Evolutionary conservation across 2,888 invertebrate species (phyloP).

Genomic region (Calliphora vomitoria): DNA sequence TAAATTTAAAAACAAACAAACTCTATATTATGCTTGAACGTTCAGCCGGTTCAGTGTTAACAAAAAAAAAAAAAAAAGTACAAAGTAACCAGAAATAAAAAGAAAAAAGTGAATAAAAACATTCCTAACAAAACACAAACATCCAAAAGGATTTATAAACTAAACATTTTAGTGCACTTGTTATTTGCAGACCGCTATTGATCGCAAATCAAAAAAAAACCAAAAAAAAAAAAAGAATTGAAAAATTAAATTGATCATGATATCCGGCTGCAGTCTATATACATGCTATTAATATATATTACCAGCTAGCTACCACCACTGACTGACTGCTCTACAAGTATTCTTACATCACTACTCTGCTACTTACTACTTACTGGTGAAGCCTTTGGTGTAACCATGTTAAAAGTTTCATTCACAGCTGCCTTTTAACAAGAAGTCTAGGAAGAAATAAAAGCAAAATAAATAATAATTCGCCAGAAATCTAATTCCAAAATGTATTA

Average conservation of each 20-base stretch:
- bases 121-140: constrained; percentile 30
- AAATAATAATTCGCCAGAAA: constrained; percentile 56
- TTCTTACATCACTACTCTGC: not conserved
- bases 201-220: constrained; percentile 18
- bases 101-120: constrained; percentile 19
- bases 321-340: constrained; percentile 11
- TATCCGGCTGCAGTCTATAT: constrained; percentile 68
- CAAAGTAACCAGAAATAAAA: constrained; percentile 27
- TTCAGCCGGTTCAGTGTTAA: not conserved
- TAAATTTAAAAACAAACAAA: constrained; percentile 24
- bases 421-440: constrained; percentile 57
- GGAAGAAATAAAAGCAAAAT: not conserved
- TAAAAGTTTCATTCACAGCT: constrained; percentile 50
- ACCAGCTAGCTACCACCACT: constrained; percentile 61
- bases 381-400: constrained; percentile 39
- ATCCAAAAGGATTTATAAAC: constrained; percentile 65
- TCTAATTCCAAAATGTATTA: constrained; percentile 70
- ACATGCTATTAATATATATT: constrained; percentile 68
- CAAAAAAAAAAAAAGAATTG: constrained; percentile 36
- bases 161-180: constrained; percentile 53
- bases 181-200: constrained; percentile 32
- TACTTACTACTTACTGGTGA: constrained; percentile 6
- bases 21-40: constrained; percentile 20
- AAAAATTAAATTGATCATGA: constrained; percentile 75
- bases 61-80: not conserved